These are phyloP conservation scores for Tetranychus piercei DNA, from an alignment of 2,888 invertebrate species.

Conservation along the genomic window DNA sequence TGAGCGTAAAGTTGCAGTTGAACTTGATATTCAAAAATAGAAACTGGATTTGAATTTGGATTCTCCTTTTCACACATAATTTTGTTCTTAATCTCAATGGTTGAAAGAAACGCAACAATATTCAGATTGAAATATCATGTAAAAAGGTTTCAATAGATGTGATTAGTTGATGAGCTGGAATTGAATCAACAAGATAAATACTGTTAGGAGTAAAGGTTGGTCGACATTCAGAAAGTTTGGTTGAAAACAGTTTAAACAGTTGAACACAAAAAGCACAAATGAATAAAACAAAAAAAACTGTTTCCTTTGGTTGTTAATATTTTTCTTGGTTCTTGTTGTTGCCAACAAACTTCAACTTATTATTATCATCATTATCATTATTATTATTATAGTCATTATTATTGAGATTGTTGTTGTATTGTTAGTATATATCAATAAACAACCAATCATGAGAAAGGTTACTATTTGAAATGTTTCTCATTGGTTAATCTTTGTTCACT, in stretches of 20 bases:
- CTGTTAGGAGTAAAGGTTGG: background rate
- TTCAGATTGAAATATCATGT: background rate
- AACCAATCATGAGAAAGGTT: background rate
- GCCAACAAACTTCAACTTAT: too few relatives aligned
- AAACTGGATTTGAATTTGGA: conserved; percentile 8
- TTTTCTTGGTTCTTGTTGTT: too few relatives aligned
- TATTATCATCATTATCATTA: too few relatives aligned
- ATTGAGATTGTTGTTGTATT: too few relatives aligned
- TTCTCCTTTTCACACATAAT: conserved; percentile 7
- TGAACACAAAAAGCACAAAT: background rate
- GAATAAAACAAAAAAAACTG: background rate
- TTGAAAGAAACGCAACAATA: background rate
- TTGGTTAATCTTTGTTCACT: too few relatives aligned
- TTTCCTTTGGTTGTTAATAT: background rate
- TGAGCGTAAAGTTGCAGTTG: conserved; percentile 61
- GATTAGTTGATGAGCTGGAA: too few relatives aligned
- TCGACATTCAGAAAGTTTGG: background rate
- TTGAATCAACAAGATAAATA: background rate
- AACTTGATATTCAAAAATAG: conserved; percentile 52
- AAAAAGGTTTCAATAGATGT: background rate
- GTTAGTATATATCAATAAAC: too few relatives aligned
- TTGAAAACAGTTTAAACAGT: background rate
- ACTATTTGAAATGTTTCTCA: background rate
- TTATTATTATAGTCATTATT: too few relatives aligned
- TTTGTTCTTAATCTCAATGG: background rate